Base-by-base conservation (phyloP, 2,888 invertebrate species). In the Lasioglossum figueresi region DNA sequence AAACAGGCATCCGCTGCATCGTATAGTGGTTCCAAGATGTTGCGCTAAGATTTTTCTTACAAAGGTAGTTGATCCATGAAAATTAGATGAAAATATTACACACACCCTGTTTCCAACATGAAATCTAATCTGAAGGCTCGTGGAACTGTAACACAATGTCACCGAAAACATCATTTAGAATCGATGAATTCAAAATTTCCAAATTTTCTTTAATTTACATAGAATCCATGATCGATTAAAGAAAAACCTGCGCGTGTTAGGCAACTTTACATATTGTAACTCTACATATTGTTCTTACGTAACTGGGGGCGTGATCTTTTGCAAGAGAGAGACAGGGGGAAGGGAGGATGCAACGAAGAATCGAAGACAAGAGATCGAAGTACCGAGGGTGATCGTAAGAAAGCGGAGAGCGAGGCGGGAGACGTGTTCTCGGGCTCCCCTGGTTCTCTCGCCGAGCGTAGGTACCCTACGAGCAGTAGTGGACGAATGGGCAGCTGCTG, bases 401-500 rank as follows among this genome's bases (percentile, higher is more conserved):
- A 83, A 84, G 72, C 72, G 59, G 19, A 74, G 86, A 78, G 80
- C 76, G 76, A 80, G 77, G 66, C 70, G 73, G 74, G 73, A 73
- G 82, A 75, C 27, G 71, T 70, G 83, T 68, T 79, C 72, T 43
- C 63, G 66, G 43, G 27, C 74, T 73, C 68, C 48, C 3, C 27
- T 34, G 66, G 37, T 43, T 68, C 52, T 37, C 52, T 59, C 27
- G 48, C 16, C 14, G 37, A 45, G 34, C 72, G 31, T 63, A 45
- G 70, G 76, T 45, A 31, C 34, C 6, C 23, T 75, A 73, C 82
- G 84, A 85, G 80, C 83, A 89, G 89, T 91, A 91, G 91, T 91
- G 90, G 91, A 90, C 90, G 91, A 91, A 91, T 84, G 90, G 90
- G 89, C 90, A 85, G 88, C 88, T 86, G 91, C 89, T 87, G 90